Evolutionary conservation across 2,113 vertebrate genomes (phyloP).

Genomic region (Thomomys bottae): DNA sequence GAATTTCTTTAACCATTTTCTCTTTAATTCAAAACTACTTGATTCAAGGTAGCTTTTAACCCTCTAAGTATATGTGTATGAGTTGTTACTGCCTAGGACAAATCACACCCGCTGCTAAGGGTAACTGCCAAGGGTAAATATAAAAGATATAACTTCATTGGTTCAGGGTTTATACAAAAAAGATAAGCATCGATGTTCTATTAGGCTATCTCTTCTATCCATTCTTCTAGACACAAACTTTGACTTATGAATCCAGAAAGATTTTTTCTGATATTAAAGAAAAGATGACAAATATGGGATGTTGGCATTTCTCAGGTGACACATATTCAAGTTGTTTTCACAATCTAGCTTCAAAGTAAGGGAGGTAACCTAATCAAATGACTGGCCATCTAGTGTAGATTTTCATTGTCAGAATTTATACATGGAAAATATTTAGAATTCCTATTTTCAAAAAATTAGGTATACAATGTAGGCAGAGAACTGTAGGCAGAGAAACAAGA

Average conservation of each 20-base stretch:
- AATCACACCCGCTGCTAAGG: constrained; percentile 43
- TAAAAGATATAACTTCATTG: neutral
- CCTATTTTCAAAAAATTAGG: neutral
- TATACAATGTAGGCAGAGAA: neutral
- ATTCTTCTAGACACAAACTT: neutral
- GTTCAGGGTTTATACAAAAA: constrained; percentile 31
- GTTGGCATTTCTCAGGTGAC: neutral
- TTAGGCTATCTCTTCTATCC: neutral
- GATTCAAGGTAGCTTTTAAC: constrained; percentile 62
- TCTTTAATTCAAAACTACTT: constrained; percentile 55
- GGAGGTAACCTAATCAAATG: neutral
- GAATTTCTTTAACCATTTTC: constrained; percentile 66
- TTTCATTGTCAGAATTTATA: constrained; percentile 4
- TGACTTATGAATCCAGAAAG: neutral
- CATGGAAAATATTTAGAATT: constrained; percentile 7
- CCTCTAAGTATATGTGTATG: constrained; percentile 40
- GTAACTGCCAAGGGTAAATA: constrained; percentile 56
- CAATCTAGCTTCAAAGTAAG: constrained; percentile 18
- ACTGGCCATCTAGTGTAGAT: neutral
- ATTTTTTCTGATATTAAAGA: neutral
- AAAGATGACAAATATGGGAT: neutral
- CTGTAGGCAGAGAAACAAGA: neutral
- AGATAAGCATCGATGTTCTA: constrained; percentile 15
- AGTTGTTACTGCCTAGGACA: constrained; percentile 32
- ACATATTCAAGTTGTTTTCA: neutral